Evolutionary conservation across 2,797 vertebrate species (phyloP).

Genomic region (Helostoma temminkii): DNA sequence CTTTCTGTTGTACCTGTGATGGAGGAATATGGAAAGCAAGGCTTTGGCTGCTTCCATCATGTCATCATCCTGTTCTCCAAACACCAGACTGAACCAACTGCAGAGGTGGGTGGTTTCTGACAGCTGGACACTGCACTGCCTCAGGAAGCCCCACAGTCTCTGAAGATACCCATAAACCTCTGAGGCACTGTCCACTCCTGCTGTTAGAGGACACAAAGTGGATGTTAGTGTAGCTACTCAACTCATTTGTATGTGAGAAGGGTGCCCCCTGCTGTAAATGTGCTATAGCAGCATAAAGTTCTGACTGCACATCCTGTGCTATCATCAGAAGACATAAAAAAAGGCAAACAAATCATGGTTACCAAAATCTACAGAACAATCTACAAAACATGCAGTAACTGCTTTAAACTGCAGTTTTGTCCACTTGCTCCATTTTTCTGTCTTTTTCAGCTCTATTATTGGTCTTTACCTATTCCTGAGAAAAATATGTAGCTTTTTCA

Average conservation of each 20-base stretch:
- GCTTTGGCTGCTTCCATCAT: conserved; percentile 92
- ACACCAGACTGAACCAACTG: conserved; percentile 88
- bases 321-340: too few relatives aligned
- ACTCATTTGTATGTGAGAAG: not conserved
- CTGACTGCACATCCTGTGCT: too few relatives aligned
- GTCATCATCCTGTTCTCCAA: conserved; percentile 96
- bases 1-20: conserved; percentile 63
- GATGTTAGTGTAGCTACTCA: not conserved
- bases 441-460: too few relatives aligned
- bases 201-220: conserved; percentile 1
- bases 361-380: too few relatives aligned
- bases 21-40: conserved; percentile 85
- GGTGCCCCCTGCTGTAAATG: conserved; percentile 51
- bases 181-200: conserved; percentile 37
- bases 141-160: conserved; percentile 84
- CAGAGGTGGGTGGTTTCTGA: conserved; percentile 79
- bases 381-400: too few relatives aligned
- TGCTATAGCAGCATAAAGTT: not conserved
- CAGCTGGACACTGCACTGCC: conserved; percentile 57
- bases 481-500: too few relatives aligned
- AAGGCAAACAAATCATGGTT: too few relatives aligned
- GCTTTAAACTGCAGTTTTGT: too few relatives aligned
- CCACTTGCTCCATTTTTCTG: too few relatives aligned
- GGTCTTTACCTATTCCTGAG: too few relatives aligned
- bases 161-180: conserved; percentile 51